Evolutionary conservation across 2,113 vertebrate species (phyloP).

Genomic region (Macheiramphus alcinus): DNA sequence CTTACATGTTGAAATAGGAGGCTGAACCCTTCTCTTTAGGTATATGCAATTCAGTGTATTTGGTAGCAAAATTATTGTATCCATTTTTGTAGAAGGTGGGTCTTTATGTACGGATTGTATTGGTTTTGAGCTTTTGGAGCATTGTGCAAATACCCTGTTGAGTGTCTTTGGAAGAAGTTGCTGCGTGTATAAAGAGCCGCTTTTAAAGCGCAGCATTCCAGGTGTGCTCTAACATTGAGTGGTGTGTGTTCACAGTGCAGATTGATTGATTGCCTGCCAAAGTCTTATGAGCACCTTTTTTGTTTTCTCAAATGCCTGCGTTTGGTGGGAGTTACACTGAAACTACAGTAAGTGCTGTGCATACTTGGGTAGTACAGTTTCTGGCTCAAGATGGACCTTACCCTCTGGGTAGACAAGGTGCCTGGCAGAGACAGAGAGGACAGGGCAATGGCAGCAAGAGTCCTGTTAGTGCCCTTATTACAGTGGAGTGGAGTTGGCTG

Average conservation of each 20-base stretch:
- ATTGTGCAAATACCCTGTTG: background rate
- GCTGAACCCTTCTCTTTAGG: background rate
- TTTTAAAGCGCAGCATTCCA: background rate
- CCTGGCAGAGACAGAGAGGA: background rate
- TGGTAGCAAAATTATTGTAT: background rate
- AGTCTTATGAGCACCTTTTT: background rate
- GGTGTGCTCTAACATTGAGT: background rate
- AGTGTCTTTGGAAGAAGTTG: background rate
- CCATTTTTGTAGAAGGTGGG: background rate
- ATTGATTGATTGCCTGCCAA: background rate
- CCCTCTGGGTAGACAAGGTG: background rate
- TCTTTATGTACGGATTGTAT: background rate
- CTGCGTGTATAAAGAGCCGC: background rate
- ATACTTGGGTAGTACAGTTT: background rate
- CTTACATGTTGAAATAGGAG: background rate
- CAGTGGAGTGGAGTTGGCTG: background rate
- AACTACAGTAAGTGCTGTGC: fast-evolving
- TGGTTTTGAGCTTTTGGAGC: background rate
- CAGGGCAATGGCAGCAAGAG: background rate
- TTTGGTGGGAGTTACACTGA: background rate
- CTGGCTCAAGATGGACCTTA: background rate
- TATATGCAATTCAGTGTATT: background rate
- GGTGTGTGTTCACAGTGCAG: background rate
- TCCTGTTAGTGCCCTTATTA: background rate
- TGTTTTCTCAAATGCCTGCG: background rate